Percentiles rank a stretch among this genome's conserved stretches.
These are phyloP conservation scores for Schizopygopsis pylzovi DNA, from an alignment of 2,797 vertebrate genomes.

Conservation along the genomic window DNA sequence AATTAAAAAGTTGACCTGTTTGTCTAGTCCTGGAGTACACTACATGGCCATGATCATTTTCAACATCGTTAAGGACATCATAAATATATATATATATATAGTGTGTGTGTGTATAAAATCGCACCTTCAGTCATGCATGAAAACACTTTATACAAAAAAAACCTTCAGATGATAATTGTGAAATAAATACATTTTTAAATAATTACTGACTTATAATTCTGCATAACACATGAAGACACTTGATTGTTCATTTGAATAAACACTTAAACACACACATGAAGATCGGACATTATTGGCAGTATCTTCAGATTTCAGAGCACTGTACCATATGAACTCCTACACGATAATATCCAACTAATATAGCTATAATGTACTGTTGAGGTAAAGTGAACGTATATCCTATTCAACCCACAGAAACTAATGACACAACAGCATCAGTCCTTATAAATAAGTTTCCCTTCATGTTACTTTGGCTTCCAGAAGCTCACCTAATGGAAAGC, in stretches of 20 bases:
- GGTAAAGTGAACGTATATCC: slow-evolving; percentile 26
- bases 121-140: neutral
- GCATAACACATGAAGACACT: neutral
- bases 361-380: slow-evolving; percentile 6
- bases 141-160: neutral
- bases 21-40: neutral
- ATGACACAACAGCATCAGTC: neutral
- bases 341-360: neutral
- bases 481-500: neutral
- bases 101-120: neutral
- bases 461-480: neutral
- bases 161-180: neutral
- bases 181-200: neutral
- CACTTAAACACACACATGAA: neutral
- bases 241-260: slow-evolving; percentile 21
- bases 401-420: slow-evolving; percentile 1
- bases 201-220: neutral
- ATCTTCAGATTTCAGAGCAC: neutral
- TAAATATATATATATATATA: neutral
- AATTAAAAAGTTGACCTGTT: neutral
- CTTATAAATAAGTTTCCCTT: slow-evolving; percentile 1
- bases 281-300: slow-evolving; percentile 8
- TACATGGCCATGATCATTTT: neutral
- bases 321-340: slow-evolving; percentile 2
- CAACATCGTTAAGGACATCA: neutral